These are phyloP conservation scores for Noctua comes DNA, from an alignment of 2,888 invertebrate genomes.

Conservation along the genomic window DNA sequence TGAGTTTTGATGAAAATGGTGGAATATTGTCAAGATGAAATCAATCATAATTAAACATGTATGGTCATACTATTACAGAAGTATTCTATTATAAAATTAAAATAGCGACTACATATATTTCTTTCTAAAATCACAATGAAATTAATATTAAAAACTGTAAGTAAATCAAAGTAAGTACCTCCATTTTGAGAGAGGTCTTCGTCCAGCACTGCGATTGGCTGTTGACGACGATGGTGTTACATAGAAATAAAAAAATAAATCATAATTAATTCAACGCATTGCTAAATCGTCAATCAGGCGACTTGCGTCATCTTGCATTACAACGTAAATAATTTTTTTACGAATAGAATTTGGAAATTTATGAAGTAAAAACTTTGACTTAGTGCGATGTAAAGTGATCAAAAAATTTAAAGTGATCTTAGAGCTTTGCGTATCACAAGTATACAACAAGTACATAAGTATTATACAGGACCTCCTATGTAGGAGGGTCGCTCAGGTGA, in stretches of 20 bases:
- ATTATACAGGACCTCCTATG: neutral
- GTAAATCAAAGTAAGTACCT: slow-evolving; percentile 54
- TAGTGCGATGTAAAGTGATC: too few relatives aligned
- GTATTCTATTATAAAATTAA: neutral
- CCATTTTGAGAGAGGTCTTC: slow-evolving; percentile 54
- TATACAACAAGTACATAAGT: too few relatives aligned
- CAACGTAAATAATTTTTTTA: neutral
- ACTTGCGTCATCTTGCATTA: neutral
- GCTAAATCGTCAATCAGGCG: neutral
- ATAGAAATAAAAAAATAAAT: slow-evolving; percentile 58
- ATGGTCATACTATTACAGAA: neutral
- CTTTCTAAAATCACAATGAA: neutral
- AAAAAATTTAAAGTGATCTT: neutral
- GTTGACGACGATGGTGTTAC: slow-evolving; percentile 52
- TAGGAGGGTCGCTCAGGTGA: neutral
- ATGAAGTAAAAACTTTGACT: neutral
- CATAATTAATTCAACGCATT: slow-evolving; percentile 3
- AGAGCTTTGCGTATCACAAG: neutral
- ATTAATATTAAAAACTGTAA: neutral
- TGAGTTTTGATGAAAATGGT: neutral
- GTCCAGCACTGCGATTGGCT: slow-evolving; percentile 54
- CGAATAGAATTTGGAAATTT: neutral
- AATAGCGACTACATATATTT: neutral
- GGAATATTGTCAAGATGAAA: neutral
- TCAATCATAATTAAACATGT: neutral